phyloP scores from a whole-genome alignment of 2,113 vertebrate species.

The Peromyscus californicus region DNA sequence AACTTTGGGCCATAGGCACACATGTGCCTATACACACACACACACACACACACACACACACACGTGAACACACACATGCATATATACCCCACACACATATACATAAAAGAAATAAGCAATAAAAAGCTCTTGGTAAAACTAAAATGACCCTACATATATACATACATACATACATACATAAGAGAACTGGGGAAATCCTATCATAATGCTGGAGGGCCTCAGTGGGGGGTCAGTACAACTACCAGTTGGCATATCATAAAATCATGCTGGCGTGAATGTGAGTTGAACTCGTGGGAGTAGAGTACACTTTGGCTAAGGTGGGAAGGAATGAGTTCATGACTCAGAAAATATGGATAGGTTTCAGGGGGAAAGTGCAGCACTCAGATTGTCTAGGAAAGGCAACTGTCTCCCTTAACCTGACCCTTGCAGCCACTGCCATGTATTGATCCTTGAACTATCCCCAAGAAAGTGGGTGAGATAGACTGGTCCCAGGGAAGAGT shows the following conservation, averaged over 20 bases:
- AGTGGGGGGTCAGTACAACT: not conserved
- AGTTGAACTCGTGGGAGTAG: not conserved
- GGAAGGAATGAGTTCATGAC: not conserved
- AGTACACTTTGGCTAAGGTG: not conserved
- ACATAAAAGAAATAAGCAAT: not conserved
- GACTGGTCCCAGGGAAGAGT: not conserved
- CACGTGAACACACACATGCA: not conserved
- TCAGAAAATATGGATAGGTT: not conserved
- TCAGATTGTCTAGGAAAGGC: not conserved
- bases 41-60: not conserved
- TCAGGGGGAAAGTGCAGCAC: not conserved
- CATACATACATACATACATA: no score
- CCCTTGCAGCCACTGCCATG: not conserved
- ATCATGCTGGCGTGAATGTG: not conserved
- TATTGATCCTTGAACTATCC: not conserved
- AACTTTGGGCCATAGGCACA: not conserved
- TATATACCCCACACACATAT: not conserved
- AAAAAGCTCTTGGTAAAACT: not conserved
- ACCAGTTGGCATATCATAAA: not conserved
- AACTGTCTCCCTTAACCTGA: not conserved
- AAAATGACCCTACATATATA: not conserved
- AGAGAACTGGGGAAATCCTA: not conserved
- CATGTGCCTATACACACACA: no score
- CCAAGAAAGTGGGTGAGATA: not conserved
- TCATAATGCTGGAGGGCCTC: not conserved